phyloP scores from a whole-genome alignment of 2,888 invertebrate genomes.

The Timema cristinae region DNA sequence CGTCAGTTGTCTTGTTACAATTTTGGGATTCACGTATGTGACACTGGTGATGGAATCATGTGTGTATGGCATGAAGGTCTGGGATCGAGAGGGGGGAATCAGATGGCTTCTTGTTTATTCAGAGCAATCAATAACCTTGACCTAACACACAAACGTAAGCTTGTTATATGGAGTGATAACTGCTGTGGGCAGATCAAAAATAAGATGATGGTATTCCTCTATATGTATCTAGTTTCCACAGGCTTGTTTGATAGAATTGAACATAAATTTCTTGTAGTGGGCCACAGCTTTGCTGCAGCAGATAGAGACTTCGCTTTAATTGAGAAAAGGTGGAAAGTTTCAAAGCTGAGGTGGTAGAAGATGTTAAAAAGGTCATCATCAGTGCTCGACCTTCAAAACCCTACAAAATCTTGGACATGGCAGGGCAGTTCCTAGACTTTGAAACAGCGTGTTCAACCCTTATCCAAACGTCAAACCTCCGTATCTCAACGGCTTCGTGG shows the following conservation, averaged over 20 bases:
- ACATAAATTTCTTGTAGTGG: conserved; percentile 31
- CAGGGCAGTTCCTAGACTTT: background rate
- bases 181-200: conserved; percentile 18
- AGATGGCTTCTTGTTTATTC: conserved; percentile 32
- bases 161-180: conserved; percentile 17
- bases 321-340: conserved; percentile 30
- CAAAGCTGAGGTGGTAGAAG: conserved; percentile 41
- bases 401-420: background rate
- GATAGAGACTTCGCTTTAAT: conserved; percentile 32
- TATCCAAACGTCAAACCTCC: no score
- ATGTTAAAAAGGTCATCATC: conserved; percentile 9
- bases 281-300: conserved; percentile 31
- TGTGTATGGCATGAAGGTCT: conserved; percentile 35
- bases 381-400: conserved; percentile 4
- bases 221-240: conserved; percentile 21
- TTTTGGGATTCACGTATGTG: conserved; percentile 34
- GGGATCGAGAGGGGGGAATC: conserved; percentile 35
- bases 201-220: conserved; percentile 13
- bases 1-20: conserved; percentile 37
- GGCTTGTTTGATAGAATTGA: conserved; percentile 26
- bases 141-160: background rate
- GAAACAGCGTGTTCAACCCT: no score
- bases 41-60: conserved; percentile 32
- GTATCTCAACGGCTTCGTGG: no score
- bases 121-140: conserved; percentile 14